phyloP scores from a whole-genome alignment of 2,113 vertebrate species.

The Strix uralensis region DNA sequence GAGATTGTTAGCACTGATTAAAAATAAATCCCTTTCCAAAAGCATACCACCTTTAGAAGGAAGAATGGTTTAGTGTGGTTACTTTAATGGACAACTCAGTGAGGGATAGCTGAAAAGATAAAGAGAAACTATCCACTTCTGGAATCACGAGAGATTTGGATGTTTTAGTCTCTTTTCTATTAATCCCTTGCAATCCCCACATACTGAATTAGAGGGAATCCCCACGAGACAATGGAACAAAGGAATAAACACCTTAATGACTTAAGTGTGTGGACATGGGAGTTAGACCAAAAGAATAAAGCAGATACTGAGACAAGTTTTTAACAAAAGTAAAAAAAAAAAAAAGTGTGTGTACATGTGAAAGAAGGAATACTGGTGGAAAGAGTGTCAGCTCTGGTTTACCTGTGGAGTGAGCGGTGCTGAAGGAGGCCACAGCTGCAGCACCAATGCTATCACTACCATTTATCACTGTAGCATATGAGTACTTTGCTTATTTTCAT shows the following conservation, averaged over 20 bases:
- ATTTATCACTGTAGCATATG: neutral
- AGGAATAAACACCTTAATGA: neutral
- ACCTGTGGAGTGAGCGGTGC: neutral
- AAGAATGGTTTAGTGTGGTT: neutral
- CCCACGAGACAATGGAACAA: neutral
- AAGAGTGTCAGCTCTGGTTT: neutral
- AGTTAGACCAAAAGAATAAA: neutral
- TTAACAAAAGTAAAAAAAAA: neutral
- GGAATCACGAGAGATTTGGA: neutral
- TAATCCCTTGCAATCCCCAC: neutral
- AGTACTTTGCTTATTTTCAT: neutral
- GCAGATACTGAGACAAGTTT: neutral
- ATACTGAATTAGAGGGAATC: neutral
- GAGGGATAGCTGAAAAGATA: neutral
- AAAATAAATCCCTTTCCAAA: conserved; percentile 34
- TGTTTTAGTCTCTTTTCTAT: neutral
- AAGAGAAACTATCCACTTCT: neutral
- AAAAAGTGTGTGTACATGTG: neutral
- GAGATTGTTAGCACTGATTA: conserved; percentile 36
- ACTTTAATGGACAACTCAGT: neutral
- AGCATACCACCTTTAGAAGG: neutral
- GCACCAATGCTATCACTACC: neutral
- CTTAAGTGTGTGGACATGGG: neutral
- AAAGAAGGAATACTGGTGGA: neutral
- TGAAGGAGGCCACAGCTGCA: neutral